These are phyloP conservation scores for Marisa cornuarietis DNA, from an alignment of 1,140 invertebrate species.

Conservation along the genomic window DNA sequence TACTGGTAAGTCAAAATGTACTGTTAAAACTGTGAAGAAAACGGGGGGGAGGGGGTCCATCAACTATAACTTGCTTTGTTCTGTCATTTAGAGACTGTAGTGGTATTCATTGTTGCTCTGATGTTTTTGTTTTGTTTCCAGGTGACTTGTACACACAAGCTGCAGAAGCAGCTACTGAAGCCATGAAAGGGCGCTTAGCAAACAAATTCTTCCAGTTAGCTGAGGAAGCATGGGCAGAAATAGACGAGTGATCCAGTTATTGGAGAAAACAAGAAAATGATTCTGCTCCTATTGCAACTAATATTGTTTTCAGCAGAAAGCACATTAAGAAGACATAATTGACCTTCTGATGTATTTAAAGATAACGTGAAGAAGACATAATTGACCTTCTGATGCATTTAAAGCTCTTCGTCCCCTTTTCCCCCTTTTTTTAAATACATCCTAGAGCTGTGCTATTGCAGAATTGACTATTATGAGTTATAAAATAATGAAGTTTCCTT, in stretches of 20 bases:
- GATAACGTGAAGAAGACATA: background rate
- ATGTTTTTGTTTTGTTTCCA: conserved; percentile 36
- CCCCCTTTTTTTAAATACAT: background rate
- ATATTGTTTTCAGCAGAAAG: background rate
- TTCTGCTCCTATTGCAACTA: background rate
- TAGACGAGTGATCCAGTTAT: conserved; percentile 33
- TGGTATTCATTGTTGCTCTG: conserved; percentile 1
- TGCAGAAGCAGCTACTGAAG: conserved; percentile 70
- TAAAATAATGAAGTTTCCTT: too few relatives aligned
- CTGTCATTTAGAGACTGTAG: background rate
- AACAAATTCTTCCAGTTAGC: conserved; percentile 71
- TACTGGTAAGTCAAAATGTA: conserved; percentile 25
- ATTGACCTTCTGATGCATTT: background rate
- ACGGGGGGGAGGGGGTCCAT: background rate
- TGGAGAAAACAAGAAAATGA: too few relatives aligned
- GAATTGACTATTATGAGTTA: too few relatives aligned
- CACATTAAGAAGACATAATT: background rate
- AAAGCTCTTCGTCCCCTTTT: background rate
- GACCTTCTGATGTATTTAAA: background rate
- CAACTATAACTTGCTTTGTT: background rate
- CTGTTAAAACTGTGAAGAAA: too few relatives aligned
- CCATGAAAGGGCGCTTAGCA: conserved; percentile 71
- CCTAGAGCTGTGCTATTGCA: too few relatives aligned
- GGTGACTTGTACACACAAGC: conserved; percentile 70
- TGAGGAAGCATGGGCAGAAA: conserved; percentile 65